Evolutionary conservation across 1,140 invertebrate species (phyloP).

Genomic region (Neodiprion pinetum): DNA sequence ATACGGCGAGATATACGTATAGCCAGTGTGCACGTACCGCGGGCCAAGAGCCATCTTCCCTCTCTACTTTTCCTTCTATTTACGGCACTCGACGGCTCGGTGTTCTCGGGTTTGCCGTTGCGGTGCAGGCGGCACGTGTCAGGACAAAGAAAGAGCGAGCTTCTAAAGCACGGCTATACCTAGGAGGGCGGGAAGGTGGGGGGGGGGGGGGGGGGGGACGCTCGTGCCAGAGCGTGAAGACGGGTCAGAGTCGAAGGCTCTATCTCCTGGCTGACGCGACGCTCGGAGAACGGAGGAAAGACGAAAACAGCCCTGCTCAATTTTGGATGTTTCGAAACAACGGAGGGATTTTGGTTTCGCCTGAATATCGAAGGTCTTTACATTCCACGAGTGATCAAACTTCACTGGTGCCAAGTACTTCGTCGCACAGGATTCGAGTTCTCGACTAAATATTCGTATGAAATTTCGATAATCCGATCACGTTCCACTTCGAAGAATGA

Average conservation of each 20-base stretch:
- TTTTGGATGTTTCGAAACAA: too few species aligned
- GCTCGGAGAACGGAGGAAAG: background rate
- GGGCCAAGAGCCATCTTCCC: background rate
- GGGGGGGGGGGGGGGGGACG: background rate
- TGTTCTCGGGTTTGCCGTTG: background rate
- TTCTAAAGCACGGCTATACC: background rate
- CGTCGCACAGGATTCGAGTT: too few species aligned
- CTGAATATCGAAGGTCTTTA: too few species aligned
- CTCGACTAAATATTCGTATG: too few species aligned
- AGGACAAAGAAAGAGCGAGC: background rate
- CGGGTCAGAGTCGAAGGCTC: background rate
- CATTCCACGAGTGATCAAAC: too few species aligned
- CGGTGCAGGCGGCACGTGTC: background rate
- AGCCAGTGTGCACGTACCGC: too few species aligned
- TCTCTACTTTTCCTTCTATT: background rate
- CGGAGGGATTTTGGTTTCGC: too few species aligned
- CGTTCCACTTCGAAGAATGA: too few species aligned
- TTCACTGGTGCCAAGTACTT: too few species aligned
- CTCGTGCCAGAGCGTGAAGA: background rate
- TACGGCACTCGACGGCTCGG: background rate
- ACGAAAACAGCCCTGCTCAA: background rate
- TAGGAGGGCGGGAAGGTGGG: background rate
- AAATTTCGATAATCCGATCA: too few species aligned
- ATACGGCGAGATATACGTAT: too few species aligned
- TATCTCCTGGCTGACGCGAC: background rate